Evolutionary conservation across 37 sponge, comb jelly and placozoan genomes (phyloP).

Genomic region (Beroe forskalii): DNA sequence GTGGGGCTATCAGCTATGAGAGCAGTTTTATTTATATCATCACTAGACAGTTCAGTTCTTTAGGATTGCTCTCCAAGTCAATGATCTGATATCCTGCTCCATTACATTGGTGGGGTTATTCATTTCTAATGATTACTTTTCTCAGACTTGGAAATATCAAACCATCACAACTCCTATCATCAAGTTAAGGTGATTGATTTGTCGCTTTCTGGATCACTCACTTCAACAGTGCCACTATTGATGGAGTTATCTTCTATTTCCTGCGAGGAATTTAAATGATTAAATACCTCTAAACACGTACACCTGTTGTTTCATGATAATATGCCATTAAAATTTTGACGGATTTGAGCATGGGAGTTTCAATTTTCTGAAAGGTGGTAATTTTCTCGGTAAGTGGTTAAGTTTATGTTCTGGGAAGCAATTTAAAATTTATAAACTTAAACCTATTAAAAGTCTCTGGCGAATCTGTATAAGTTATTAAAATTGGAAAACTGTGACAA

Average conservation of each 20-base stretch:
- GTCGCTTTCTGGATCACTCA: background rate
- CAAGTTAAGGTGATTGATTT: background rate
- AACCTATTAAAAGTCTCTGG: too few relatives aligned
- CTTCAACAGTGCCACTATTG: background rate
- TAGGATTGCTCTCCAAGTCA: background rate
- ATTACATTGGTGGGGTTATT: background rate
- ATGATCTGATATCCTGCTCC: background rate
- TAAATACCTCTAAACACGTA: too few relatives aligned
- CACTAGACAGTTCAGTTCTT: background rate
- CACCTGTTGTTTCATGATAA: too few relatives aligned
- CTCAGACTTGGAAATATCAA: background rate
- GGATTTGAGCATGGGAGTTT: too few relatives aligned
- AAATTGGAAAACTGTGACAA: too few relatives aligned
- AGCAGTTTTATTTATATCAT: background rate
- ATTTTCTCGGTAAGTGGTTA: too few relatives aligned
- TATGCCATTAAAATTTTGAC: too few relatives aligned
- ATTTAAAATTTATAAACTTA: too few relatives aligned
- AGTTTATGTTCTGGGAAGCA: too few relatives aligned
- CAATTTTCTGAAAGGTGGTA: too few relatives aligned
- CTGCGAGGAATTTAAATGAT: background rate
- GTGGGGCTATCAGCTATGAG: background rate
- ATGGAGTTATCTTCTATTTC: background rate
- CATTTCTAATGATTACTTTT: background rate
- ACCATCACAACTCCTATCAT: background rate
- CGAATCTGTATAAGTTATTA: too few relatives aligned